Conservation (phyloP, 2,888 invertebrate genomes). For the Spatulosminthurus flaviceps region DNA sequence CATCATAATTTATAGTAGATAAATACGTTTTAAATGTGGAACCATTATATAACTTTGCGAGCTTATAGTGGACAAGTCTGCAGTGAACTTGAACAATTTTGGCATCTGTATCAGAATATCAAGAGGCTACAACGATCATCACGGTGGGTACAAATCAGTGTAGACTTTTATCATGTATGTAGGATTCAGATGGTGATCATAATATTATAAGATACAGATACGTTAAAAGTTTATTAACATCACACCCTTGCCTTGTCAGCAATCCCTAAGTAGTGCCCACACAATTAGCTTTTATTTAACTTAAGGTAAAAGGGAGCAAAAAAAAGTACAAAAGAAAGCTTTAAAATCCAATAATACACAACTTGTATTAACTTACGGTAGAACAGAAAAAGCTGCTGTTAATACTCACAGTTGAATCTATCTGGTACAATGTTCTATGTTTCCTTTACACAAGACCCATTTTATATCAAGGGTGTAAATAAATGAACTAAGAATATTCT, state of each 20-base stretch:
- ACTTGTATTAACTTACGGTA: background rate
- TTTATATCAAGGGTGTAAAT: background rate
- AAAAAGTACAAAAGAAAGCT: constrained; percentile 9
- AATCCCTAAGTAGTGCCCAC: background rate
- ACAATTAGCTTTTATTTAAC: background rate
- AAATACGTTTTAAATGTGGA: background rate
- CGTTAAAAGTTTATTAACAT: background rate
- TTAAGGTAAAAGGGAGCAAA: background rate
- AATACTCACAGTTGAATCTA: background rate
- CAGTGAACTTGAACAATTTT: background rate
- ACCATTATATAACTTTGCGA: background rate
- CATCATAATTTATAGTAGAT: background rate
- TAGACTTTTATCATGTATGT: constrained; percentile 7
- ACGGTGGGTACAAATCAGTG: background rate
- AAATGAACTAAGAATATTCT: background rate
- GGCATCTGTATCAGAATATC: background rate
- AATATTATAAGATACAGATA: background rate
- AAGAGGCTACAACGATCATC: background rate
- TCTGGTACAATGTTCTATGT: background rate
- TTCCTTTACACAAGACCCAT: constrained; percentile 5
- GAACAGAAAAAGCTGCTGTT: background rate
- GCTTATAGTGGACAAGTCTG: background rate
- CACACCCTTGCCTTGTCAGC: constrained; percentile 1
- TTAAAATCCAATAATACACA: background rate
- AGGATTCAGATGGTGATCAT: background rate